Percentiles rank a stretch among this genome's conserved stretches.
Evolutionary conservation across 2,888 invertebrate species (phyloP).

Genomic region (Lycophotia porphyrea): DNA sequence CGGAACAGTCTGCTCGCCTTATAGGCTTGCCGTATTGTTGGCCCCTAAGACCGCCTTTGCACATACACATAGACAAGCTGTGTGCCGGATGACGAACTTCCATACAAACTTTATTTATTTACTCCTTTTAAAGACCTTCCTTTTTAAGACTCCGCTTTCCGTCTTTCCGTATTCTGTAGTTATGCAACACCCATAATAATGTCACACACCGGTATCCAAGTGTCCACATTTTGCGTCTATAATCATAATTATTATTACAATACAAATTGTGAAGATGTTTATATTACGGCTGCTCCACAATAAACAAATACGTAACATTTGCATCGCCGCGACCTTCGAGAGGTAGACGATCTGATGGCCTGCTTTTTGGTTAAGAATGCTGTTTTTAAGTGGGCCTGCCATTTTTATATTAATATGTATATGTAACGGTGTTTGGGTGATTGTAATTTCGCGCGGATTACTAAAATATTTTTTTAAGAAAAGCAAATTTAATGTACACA

Average conservation of each 20-base stretch:
- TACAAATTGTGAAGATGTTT: slow-evolving; percentile 22
- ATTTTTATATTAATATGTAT: not conserved
- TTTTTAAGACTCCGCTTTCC: no score
- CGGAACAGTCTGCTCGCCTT: no score
- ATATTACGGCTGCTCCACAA: slow-evolving; percentile 25
- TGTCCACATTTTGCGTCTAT: not conserved
- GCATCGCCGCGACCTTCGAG: slow-evolving; percentile 16
- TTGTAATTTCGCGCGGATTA: no score
- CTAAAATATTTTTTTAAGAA: no score
- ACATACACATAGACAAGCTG: not conserved
- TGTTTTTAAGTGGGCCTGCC: not conserved
- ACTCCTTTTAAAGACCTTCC: no score
- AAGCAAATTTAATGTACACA: no score
- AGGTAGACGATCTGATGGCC: slow-evolving; percentile 11
- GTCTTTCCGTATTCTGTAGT: no score
- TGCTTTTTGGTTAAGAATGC: slow-evolving; percentile 15
- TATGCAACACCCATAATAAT: slow-evolving; percentile 17
- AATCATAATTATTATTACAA: slow-evolving; percentile 7
- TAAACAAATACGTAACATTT: slow-evolving; percentile 38
- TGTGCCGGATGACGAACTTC: not conserved
- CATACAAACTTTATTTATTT: not conserved
- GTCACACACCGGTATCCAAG: not conserved
- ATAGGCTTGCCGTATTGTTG: no score
- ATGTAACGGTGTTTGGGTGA: not conserved
- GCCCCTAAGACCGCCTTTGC: no score